Evolutionary conservation across 2,888 invertebrate genomes (phyloP).

Genomic region (Caenorhabditis drosophilae): DNA sequence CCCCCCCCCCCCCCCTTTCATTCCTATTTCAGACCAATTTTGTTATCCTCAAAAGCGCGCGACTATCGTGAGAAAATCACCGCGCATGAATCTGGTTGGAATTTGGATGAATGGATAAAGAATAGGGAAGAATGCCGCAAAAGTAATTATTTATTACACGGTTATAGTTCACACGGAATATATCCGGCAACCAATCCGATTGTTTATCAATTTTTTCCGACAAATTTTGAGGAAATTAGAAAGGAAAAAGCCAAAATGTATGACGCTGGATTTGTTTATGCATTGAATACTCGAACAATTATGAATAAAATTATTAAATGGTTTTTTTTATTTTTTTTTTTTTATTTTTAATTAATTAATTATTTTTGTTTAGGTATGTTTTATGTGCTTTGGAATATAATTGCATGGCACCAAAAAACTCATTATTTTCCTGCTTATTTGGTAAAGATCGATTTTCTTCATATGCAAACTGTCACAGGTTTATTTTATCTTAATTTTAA

Average conservation of each 20-base stretch:
- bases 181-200: constrained; percentile 52
- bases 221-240: constrained; percentile 58
- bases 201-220: constrained; percentile 68
- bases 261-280: constrained; percentile 62
- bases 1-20: too few species aligned
- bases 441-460: constrained; percentile 16
- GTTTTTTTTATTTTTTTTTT: constrained; percentile 14
- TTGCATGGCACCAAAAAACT: constrained; percentile 68
- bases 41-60: not conserved
- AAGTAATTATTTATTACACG: constrained; percentile 42
- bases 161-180: constrained; percentile 59
- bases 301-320: constrained; percentile 67
- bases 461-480: constrained; percentile 69
- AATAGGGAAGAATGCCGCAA: constrained; percentile 41
- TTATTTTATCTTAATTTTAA: constrained; percentile 44
- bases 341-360: not conserved
- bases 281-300: constrained; percentile 33
- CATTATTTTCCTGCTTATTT: constrained; percentile 23
- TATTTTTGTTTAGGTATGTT: constrained; percentile 50
- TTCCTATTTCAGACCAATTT: too few species aligned
- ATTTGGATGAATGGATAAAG: constrained; percentile 21
- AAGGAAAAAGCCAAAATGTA: constrained; percentile 53
- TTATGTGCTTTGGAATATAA: constrained; percentile 68
- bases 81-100: constrained; percentile 39
- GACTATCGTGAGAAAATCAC: constrained; percentile 18